Evolutionary conservation across 2,113 vertebrate species (phyloP), one percentile per base, ranked within the genome.

Genomic region (Pipra filicauda): DNA sequence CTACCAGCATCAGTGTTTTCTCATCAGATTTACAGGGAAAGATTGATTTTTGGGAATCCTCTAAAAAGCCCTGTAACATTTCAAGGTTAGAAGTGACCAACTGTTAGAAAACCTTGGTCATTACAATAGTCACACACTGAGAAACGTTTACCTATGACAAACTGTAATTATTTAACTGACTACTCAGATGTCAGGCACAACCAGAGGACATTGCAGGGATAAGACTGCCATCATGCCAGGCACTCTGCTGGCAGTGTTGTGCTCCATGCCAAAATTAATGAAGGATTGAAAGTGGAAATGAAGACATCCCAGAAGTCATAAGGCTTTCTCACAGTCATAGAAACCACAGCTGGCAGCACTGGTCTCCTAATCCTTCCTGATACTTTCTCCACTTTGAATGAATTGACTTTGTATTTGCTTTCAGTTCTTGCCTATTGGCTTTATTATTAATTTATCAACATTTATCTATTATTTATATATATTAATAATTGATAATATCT

Each of bases 371-470:
- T 91, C 51, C 49, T 73, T 72, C n/a, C n/a, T 79, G 93, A 79
- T 43, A 13, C 12, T 71, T 94, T 88, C 64, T 83, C 27, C 24
- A 35, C 41, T 85, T 91, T 51, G 18, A 80, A 92, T 71, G 31
- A 88, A 84, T 74, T 0, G 2, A 74, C 48, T 80, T 59, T 13
- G 8, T 64, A 70, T 91, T 85, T 91, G n/a, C 48, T 86, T 94
- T 85, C 78, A 46, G 12, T 77, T 77, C 41, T 80, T 73, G 5
- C 48, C 37, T 39, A 35, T 43, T 4, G 14, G 10, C 7, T 80
- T 67, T 59, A 71, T 95, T 37, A 93, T 55, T 94, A 91, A 85
- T 96, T 93, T 89, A 66, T 46, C 83, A 92, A 5, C 31, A 83
- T 44, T 49, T 51, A 80, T 94, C 9, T 77, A 88, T 93, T 88